phyloP scores from a whole-genome alignment of 1,140 invertebrate species.

The Lepidurus apus region DNA sequence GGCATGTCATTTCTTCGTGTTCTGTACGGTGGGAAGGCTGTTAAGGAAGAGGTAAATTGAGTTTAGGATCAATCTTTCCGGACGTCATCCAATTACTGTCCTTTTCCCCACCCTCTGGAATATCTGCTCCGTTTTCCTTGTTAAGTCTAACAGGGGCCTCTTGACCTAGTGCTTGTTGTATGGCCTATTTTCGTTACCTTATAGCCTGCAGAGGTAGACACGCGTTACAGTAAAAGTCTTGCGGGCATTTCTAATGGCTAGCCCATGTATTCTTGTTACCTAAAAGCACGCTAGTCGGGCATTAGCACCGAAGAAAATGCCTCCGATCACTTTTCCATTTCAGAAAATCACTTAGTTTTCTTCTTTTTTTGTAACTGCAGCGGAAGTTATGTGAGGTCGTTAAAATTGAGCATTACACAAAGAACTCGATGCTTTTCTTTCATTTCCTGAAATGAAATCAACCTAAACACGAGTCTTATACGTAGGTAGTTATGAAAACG shows the following conservation, averaged over 20 bases:
- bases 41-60: neutral
- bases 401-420: neutral
- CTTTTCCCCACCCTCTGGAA: neutral
- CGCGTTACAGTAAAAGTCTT: neutral
- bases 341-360: neutral
- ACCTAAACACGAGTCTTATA: no score
- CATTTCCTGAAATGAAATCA: neutral
- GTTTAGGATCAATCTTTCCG: neutral
- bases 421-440: neutral
- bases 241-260: neutral
- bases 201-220: neutral
- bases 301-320: neutral
- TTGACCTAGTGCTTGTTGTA: neutral
- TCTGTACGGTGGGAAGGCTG: neutral
- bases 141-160: neutral
- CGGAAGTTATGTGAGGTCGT: neutral
- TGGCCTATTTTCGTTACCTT: neutral
- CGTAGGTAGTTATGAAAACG: no score
- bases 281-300: conserved; percentile 3
- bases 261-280: neutral
- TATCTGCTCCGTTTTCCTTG: neutral
- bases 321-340: neutral
- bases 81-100: neutral
- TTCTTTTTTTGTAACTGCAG: neutral
- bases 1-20: neutral